Base-by-base conservation (phyloP, 1,140 invertebrate genomes). In the Bombus confusus region DNA sequence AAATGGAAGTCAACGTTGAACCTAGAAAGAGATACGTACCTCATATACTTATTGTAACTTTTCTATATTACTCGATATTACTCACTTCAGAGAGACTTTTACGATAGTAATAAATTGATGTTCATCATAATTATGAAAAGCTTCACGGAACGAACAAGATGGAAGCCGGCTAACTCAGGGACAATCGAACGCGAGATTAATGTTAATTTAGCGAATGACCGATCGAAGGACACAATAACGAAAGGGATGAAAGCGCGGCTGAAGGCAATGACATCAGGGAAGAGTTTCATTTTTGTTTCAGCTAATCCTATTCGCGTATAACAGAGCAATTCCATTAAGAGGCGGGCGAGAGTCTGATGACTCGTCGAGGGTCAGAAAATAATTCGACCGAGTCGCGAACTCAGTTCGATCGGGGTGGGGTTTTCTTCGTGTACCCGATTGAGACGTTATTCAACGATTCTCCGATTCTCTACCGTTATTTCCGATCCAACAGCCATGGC, bases 251-350 rank as follows among this genome's bases (percentile, higher is more conserved):
- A 52, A 81, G 1, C 52, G 34, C 4, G 3, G 25, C 18, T 41
- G 66, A 31, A 28, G 34, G 15, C 41, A 34, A 9, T 13, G 37
- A 43, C 22, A 3, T 28, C 73, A 0, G 22, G 76, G 34, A 47
- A n/a, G 79, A 74, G 68, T 88, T 75, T 47, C 68, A 71, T 66
- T 88, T 89, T 91, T 91, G 90, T 93, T 94, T 92, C 90, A 91
- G 89, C 85, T 90, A 83, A 87, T 86, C 34, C 71, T 87, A 72
- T 75, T 80, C 47, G 69, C 84, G 57, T 74, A 90, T 87, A 73
- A 83, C 80, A 77, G 76, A 82, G 89, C 92, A 93, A 94, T 94
- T 94, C 92, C 91, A 94, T 94, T 94, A 94, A 90, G 89, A 91
- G 91, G 87, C 88, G 91, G 91, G 90, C 87, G 89, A 89, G 68